phyloP scores from a whole-genome alignment of 2,797 vertebrate genomes.

The Chaenodraco wilsoni region DNA sequence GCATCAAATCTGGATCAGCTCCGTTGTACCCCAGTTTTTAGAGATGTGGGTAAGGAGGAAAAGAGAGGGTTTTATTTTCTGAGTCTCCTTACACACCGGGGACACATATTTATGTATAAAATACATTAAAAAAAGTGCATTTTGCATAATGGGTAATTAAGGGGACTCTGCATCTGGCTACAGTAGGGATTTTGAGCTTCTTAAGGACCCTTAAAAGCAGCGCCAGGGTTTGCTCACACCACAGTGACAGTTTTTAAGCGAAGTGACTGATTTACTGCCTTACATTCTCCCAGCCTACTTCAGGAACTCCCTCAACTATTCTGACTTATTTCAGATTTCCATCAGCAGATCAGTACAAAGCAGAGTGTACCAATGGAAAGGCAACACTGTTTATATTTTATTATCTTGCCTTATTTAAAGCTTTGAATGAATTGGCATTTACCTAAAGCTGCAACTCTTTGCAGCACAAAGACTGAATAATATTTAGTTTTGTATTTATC shows the following conservation, averaged over 20 bases:
- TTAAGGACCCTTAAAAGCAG: not conserved
- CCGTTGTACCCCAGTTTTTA: too few species aligned
- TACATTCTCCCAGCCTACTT: not conserved
- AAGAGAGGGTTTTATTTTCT: too few species aligned
- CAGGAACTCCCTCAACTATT: not conserved
- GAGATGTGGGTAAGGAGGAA: too few species aligned
- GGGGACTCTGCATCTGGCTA: not conserved
- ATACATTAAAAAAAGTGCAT: too few species aligned
- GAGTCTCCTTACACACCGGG: too few species aligned
- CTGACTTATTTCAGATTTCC: not conserved
- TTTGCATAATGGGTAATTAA: not conserved
- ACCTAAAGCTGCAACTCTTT: slow-evolving; percentile 3
- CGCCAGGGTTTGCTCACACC: not conserved
- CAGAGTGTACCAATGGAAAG: not conserved
- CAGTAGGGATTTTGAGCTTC: not conserved
- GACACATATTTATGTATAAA: too few species aligned
- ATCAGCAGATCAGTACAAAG: slow-evolving; percentile 2
- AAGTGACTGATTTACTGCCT: slow-evolving; percentile 17
- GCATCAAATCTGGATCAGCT: too few species aligned
- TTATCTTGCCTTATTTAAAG: slow-evolving; percentile 44
- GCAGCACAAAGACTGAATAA: slow-evolving; percentile 49
- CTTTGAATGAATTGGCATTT: slow-evolving; percentile 7
- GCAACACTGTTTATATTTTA: slow-evolving; percentile 6
- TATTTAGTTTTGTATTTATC: slow-evolving; percentile 35
- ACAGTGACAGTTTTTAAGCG: not conserved